Evolutionary conservation across 92 coral and sea anemone genomes (phyloP), one percentile per base, ranked within the genome.

Genomic region (Actinernus sp.): DNA sequence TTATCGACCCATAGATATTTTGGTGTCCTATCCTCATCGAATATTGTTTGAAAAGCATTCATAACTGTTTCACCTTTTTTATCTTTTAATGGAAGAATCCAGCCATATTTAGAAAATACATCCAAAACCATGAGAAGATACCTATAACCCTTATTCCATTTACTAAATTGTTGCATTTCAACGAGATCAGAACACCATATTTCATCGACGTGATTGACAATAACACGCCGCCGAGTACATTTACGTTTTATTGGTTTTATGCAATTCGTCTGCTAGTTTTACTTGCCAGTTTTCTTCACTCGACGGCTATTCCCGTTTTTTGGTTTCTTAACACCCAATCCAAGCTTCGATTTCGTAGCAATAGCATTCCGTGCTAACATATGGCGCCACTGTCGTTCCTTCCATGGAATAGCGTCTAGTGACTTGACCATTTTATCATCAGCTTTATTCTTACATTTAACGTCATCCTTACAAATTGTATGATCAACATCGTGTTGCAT

Each of bases 401-500:
- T 58, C 61, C 71, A 72, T 3, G 79, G 65, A 18, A 68, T 25
- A 1, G 76, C 65, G 39, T 68, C 76, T 18, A 68, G 20, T 19
- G 65, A 0, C 19, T 68, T 68, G 8, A 61, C 68, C 68, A 61
- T 61, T 38, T 61, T 61, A 1, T 54, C 54, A 61, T 61, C 68
- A 30, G 62, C 72, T 3, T 51, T 28, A 51, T 53, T 51, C 36
- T 67, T 67, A 3, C 65, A 68, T 36, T 36, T 68, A 0, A 33
- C 26, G 6, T 49, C 28, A 14, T n/a, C n/a, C n/a, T n/a, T n/a
- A 24, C 65, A 68, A 25, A 55, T 6, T 0, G 55, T 0, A 39
- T 70, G 57, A 41, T 70, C 77, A 23, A 70, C 77, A 56, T 70
- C 77, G 37, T 70, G 77, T 8, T 70, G 77, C 77, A 70, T 70